These are phyloP conservation scores for Edolisoma coerulescens DNA, from an alignment of 2,113 vertebrate species.

Conservation along the genomic window DNA sequence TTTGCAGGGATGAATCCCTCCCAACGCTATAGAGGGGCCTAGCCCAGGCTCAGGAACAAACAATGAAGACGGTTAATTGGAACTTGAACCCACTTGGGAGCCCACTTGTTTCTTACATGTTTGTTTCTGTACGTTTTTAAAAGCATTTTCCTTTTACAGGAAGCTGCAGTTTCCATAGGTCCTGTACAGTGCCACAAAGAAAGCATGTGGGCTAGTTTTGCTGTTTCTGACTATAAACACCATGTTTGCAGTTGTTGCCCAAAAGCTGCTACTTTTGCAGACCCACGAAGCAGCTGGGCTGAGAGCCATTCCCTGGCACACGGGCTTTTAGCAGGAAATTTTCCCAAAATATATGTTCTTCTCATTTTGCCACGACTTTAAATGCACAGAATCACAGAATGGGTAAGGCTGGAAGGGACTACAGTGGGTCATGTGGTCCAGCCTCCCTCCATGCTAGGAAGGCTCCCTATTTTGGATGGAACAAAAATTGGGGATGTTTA, in stretches of 20 bases:
- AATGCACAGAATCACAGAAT: background rate
- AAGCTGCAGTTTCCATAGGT: background rate
- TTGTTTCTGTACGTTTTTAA: background rate
- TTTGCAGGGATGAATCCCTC: background rate
- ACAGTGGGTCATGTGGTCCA: background rate
- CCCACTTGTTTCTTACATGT: background rate
- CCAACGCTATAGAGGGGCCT: background rate
- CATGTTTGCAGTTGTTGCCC: background rate
- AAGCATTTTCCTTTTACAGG: background rate
- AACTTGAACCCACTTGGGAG: background rate
- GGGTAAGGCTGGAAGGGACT: background rate
- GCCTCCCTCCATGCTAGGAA: background rate
- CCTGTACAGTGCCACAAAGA: background rate
- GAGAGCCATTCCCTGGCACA: background rate
- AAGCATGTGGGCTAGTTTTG: background rate
- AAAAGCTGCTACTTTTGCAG: background rate
- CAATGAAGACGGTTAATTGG: background rate
- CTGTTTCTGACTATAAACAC: background rate
- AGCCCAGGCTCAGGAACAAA: background rate
- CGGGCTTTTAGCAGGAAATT: background rate
- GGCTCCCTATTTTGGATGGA: background rate
- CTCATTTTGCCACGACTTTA: background rate
- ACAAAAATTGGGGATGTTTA: background rate
- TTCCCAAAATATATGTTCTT: background rate
- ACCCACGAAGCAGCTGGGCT: background rate